Conservation (phyloP, 2,113 vertebrate genomes). For the Pygathrix nemaeus region DNA sequence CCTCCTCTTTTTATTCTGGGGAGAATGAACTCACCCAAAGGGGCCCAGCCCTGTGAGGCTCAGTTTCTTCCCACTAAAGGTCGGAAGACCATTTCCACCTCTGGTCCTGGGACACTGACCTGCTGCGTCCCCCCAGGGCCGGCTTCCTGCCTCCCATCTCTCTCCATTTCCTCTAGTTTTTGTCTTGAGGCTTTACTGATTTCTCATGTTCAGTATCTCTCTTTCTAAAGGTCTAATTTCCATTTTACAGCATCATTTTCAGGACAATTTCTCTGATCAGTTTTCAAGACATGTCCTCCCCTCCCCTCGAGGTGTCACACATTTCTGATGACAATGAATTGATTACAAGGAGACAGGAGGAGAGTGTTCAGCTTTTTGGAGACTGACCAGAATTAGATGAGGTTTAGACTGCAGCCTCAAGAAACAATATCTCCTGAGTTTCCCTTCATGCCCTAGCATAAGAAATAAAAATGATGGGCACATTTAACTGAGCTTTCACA, state of each 20-base stretch:
- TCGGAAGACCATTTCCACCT: neutral
- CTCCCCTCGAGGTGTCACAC: constrained; percentile 63
- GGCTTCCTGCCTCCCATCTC: neutral
- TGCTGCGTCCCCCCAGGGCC: accelerated
- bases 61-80: neutral
- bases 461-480: neutral
- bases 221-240: constrained; percentile 80
- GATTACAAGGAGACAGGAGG: constrained; percentile 65
- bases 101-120: neutral
- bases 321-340: constrained; percentile 74
- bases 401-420: neutral
- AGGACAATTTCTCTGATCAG: constrained; percentile 72
- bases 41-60: neutral
- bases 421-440: neutral
- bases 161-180: neutral
- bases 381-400: constrained; percentile 67
- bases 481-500: neutral
- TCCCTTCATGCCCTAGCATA: neutral
- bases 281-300: constrained; percentile 73
- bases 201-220: constrained; percentile 61
- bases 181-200: constrained; percentile 36
- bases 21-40: neutral
- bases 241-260: constrained; percentile 78
- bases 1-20: neutral
- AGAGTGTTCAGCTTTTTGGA: constrained; percentile 35